Evolutionary conservation across 2,888 invertebrate species (phyloP), one percentile per base, ranked within the genome.

Genomic region (Aporophyla nigra): DNA sequence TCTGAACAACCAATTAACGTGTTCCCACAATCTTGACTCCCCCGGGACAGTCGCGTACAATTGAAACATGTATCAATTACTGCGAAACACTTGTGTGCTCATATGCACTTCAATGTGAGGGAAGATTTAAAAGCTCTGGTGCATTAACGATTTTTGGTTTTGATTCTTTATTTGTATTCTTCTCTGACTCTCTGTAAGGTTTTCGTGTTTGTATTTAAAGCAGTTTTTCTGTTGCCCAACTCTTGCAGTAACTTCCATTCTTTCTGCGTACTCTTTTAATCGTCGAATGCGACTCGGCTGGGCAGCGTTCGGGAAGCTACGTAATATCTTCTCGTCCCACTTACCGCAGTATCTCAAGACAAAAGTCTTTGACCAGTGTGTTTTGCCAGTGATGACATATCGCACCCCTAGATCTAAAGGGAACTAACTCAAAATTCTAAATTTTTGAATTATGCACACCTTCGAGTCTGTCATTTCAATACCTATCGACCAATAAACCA

Each of bases 31-130:
- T 74, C 74, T 83, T 86, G 73, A 80, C 74, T 84, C 87, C 73
- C 87, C 9, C 21, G 85, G 81, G 88, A 62, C 68, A 70, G 76
- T 81, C 75, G 75, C 67, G 62, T 63, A 71, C 76, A 81, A 75
- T 84, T 77, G 78, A 74, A 88, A 81, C 73, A 77, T 80, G 84
- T 76, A 78, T 80, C 75, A 74, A 86, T 88, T 86, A 86, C 67
- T 78, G 43, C 46, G 76, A 63, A 71, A 65, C 80, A 78, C 71
- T 86, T 86, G 49, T 70, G 56, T 70, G 69, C n/a, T 66, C 76
- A 80, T 67, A 40, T 80, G 71, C 74, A 83, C 84, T 73, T 66
- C 27, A 40, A 9, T 56, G 19, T 67, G 7, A 1, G 33, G 0
- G 7, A 5, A 5, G 6, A 21, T 27, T 68, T 16, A 9, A 24